phyloP scores from a whole-genome alignment of 2,888 invertebrate genomes.

The Crepidodera aurea region DNA sequence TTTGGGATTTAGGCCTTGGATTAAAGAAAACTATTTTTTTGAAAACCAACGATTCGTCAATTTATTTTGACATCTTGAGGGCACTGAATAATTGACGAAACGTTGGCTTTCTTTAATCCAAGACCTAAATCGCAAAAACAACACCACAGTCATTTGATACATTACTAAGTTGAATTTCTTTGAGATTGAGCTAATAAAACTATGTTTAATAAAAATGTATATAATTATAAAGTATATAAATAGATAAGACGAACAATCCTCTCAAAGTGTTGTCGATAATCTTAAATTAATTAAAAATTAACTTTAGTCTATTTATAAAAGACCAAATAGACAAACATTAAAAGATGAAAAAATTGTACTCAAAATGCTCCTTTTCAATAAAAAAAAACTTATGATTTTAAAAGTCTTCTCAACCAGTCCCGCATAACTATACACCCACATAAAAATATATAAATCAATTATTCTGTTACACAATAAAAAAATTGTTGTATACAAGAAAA shows the following conservation, averaged over 20 bases:
- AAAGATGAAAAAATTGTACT: constrained; percentile 42
- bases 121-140: too few species aligned
- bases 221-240: constrained; percentile 25
- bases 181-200: constrained; percentile 30
- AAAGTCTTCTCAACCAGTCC: constrained; percentile 5
- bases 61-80: too few species aligned
- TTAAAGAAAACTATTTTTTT: too few species aligned
- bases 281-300: constrained; percentile 21
- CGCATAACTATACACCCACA: neutral
- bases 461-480: neutral
- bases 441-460: constrained; percentile 5
- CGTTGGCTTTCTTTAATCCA: too few species aligned
- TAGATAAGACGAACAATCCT: constrained; percentile 28
- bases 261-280: constrained; percentile 20
- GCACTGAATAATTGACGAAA: too few species aligned
- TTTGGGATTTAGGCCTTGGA: too few species aligned
- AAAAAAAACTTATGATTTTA: constrained; percentile 10
- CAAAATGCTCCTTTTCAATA: constrained; percentile 37
- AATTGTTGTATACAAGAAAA: neutral
- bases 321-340: constrained; percentile 35
- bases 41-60: too few species aligned
- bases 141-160: too few species aligned
- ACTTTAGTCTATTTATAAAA: constrained; percentile 28
- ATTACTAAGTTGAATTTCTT: constrained; percentile 21
- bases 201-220: constrained; percentile 25